Evolutionary conservation across 2,888 invertebrate genomes (phyloP).

Genomic region (Nemoura dubitans): DNA sequence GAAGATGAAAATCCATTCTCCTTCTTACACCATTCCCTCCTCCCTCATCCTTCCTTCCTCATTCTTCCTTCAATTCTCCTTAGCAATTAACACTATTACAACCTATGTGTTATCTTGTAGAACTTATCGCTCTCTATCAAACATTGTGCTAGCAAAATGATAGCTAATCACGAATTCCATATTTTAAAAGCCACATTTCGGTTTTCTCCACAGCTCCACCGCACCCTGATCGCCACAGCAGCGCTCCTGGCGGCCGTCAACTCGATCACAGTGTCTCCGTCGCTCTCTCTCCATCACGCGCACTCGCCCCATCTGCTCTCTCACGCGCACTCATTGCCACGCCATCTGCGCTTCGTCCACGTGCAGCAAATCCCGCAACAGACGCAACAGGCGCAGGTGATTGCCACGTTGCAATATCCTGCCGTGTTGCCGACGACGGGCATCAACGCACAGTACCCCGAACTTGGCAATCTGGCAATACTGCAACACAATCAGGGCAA

Average conservation of each 20-base stretch:
- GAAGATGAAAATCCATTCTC: too few relatives aligned
- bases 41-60: too few relatives aligned
- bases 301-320: not conserved
- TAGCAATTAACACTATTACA: too few relatives aligned
- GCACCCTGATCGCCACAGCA: not conserved
- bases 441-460: not conserved
- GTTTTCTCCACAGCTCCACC: not conserved
- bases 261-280: not conserved
- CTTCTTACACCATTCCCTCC: too few relatives aligned
- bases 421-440: not conserved
- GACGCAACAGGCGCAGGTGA: not conserved
- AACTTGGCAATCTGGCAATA: not conserved
- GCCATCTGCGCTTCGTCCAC: not conserved
- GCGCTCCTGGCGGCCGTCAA: not conserved
- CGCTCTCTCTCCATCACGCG: not conserved
- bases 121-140: too few relatives aligned
- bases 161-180: too few relatives aligned
- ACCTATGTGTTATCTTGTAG: too few relatives aligned
- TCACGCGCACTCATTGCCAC: not conserved
- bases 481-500: not conserved
- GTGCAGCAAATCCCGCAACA: not conserved
- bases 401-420: not conserved
- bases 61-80: too few relatives aligned
- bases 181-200: not conserved
- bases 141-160: too few relatives aligned